phyloP scores from a whole-genome alignment of 2,888 invertebrate genomes.

The Tethea ocularis region DNA sequence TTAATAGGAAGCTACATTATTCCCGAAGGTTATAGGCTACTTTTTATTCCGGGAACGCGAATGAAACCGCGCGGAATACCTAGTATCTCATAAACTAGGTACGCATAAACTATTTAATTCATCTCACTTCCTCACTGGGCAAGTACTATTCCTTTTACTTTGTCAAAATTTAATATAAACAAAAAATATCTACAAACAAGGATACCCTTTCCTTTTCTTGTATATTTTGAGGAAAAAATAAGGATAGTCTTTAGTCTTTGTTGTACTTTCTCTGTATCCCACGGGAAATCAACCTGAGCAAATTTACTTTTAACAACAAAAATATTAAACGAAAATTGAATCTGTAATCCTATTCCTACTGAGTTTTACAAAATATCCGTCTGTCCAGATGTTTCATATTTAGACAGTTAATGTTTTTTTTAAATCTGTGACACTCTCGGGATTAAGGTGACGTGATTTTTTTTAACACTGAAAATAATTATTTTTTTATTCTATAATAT shows the following conservation, averaged over 20 bases:
- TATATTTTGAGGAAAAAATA: neutral
- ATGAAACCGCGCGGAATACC: too few relatives aligned
- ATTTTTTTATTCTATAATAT: too few relatives aligned
- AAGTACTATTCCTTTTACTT: too few relatives aligned
- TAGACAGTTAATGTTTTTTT: neutral
- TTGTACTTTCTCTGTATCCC: slow-evolving; percentile 49
- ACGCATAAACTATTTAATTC: too few relatives aligned
- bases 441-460: neutral
- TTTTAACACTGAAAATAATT: too few relatives aligned
- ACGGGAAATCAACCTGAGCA: slow-evolving; percentile 52
- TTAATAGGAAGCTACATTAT: too few relatives aligned
- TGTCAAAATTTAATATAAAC: too few relatives aligned
- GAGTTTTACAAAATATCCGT: slow-evolving; percentile 45
- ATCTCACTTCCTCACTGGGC: too few relatives aligned
- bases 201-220: neutral
- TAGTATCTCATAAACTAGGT: too few relatives aligned
- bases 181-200: slow-evolving; percentile 1
- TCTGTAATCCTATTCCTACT: slow-evolving; percentile 54
- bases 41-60: too few relatives aligned
- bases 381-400: neutral
- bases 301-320: slow-evolving; percentile 37
- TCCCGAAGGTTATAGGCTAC: too few relatives aligned
- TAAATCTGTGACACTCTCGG: neutral
- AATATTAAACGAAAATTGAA: slow-evolving; percentile 38
- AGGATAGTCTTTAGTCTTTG: neutral